Base-by-base conservation (phyloP, 1,140 invertebrate genomes). In the Carcinoscorpius rotundicauda region DNA sequence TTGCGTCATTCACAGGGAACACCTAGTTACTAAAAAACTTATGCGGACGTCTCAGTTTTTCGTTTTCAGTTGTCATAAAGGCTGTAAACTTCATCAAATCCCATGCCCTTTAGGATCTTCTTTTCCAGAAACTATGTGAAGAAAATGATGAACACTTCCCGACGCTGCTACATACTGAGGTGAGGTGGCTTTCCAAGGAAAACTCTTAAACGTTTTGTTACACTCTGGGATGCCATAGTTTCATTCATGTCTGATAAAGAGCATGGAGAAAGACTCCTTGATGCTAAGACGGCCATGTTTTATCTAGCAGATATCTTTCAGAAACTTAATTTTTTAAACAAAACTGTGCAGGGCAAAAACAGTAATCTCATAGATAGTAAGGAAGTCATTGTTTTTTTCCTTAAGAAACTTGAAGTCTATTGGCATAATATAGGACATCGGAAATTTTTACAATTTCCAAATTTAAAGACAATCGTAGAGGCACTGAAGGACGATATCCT, bases 351-450 rank as follows among this genome's bases (percentile, higher is more conserved):
- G 60, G 65, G 65, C 60, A 67, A 10, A 59, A 63, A 68, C 48
- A 65, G 64, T 68, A 66, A 56, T 58, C 53, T 64, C 62, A 52
- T 69, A n/a, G 66, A 70, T 60, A 60, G 49, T 55, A 67, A 69
- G 51, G 60, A 50, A 3, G 62, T 67, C n/a, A 62, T 67, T 57
- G 61, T 64, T 58, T 60, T 11, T n/a, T 69, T 64, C 58, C 58
- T 68, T 60, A 52, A 11, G 4, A 59, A 65, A 57, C 51, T 68
- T 60, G 55, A 68, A 8, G 61, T 29, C 29, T 29, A 29, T 29
- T 29, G 29, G 29, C 29, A 29, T 29, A 29, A 29, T 29, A 29
- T 29, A 29, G 29, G 29, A 29, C 29, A 29, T 29, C 29, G 29
- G 29, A 29, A 29, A 29, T 29, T 29, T 29, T 29, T 29, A 66